phyloP scores from a whole-genome alignment of 2,888 invertebrate species.

The Tachina grossa region DNA sequence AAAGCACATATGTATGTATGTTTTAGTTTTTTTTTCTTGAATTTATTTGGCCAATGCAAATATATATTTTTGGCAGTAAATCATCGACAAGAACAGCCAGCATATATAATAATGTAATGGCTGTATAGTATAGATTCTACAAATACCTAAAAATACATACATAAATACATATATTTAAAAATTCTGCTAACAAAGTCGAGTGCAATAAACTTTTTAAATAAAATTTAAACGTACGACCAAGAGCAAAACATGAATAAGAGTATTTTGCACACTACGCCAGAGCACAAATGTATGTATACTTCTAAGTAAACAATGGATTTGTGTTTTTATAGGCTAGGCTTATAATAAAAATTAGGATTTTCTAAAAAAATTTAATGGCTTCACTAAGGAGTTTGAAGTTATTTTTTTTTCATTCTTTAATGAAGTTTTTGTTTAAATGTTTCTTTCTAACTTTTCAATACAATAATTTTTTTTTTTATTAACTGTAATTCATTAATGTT shows the following conservation, averaged over 20 bases:
- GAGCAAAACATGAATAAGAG: not conserved
- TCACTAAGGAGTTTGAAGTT: too few species aligned
- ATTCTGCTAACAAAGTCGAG: constrained; percentile 13
- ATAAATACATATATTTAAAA: too few species aligned
- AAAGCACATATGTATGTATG: not conserved
- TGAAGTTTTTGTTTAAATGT: too few species aligned
- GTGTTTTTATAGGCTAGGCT: too few species aligned
- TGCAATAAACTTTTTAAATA: constrained; percentile 58
- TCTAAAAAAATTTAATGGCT: too few species aligned
- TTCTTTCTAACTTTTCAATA: too few species aligned
- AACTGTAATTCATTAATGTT: not conserved
- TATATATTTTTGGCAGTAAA: constrained; percentile 65
- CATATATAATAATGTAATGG: constrained; percentile 4
- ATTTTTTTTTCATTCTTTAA: too few species aligned
- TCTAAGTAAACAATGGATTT: too few species aligned
- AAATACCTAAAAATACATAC: constrained; percentile 38
- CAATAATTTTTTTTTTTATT: not conserved
- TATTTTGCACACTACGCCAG: not conserved
- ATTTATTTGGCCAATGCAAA: constrained; percentile 50
- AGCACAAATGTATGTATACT: too few species aligned
- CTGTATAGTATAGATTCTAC: constrained; percentile 1
- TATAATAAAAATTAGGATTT: too few species aligned
- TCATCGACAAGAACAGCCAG: constrained; percentile 17
- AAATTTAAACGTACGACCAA: not conserved
- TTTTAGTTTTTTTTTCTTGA: not conserved